phyloP scores from a whole-genome alignment of 2,888 invertebrate genomes.

The Meiosimyza decipiens region DNA sequence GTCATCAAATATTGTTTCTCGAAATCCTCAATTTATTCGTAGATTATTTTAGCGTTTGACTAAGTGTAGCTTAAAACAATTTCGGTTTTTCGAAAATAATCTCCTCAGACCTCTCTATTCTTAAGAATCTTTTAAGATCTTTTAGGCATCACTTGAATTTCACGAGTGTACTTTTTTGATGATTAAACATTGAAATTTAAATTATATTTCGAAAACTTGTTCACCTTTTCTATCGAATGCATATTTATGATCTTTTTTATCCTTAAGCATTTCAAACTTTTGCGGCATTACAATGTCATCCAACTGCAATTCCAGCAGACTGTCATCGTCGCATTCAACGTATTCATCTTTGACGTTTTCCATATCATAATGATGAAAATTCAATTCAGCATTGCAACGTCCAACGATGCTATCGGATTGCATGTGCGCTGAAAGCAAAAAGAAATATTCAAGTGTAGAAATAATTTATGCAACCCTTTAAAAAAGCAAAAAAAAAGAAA shows the following conservation, averaged over 20 bases:
- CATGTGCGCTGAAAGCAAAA: slow-evolving; percentile 56
- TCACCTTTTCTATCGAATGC: slow-evolving; percentile 56
- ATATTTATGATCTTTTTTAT: slow-evolving; percentile 57
- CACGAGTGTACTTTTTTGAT: no score
- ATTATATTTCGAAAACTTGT: not conserved
- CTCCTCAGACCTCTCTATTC: no score
- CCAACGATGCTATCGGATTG: slow-evolving; percentile 59
- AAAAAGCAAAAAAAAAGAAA: not conserved
- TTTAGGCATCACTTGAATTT: no score
- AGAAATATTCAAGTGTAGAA: slow-evolving; percentile 6
- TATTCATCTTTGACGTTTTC: slow-evolving; percentile 48
- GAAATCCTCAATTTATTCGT: no score
- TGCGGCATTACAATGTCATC: slow-evolving; percentile 60
- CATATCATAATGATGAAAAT: slow-evolving; percentile 57
- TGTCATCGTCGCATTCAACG: slow-evolving; percentile 52
- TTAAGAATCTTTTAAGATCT: no score
- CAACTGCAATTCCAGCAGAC: slow-evolving; percentile 47
- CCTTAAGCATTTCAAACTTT: slow-evolving; percentile 57
- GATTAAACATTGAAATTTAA: not conserved
- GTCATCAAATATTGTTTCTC: no score
- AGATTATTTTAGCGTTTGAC: no score
- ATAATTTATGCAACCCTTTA: not conserved
- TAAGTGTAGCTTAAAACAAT: no score
- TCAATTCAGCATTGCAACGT: slow-evolving; percentile 60
- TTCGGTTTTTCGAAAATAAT: no score